These are phyloP conservation scores for Anaspis maculata DNA, from an alignment of 2,888 invertebrate species.

Conservation along the genomic window DNA sequence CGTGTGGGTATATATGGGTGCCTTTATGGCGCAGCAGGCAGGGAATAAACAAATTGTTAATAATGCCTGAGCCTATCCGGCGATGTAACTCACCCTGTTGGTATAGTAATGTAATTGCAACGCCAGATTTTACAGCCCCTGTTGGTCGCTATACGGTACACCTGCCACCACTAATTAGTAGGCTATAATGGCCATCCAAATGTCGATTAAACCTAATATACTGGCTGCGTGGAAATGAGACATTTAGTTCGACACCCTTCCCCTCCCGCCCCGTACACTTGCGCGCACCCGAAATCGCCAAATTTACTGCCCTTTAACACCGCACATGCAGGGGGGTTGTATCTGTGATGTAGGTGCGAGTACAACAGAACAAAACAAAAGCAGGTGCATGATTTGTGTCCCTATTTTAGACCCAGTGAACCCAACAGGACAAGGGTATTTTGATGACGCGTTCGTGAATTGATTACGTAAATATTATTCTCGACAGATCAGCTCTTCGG, in stretches of 20 bases:
- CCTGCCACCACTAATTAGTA: conserved; percentile 45
- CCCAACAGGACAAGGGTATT: too few relatives aligned
- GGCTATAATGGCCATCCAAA: conserved; percentile 41
- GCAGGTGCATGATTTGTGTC: too few relatives aligned
- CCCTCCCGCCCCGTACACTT: conserved; percentile 6
- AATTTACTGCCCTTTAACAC: too few relatives aligned
- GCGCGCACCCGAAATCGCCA: too few relatives aligned
- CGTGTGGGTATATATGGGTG: not conserved
- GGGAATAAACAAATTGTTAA: not conserved
- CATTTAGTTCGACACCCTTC: conserved; percentile 14
- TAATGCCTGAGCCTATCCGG: not conserved
- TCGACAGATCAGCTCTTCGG: too few relatives aligned
- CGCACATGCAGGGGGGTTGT: too few relatives aligned
- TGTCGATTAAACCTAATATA: conserved; percentile 43
- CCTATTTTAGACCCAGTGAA: too few relatives aligned
- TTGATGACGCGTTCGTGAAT: too few relatives aligned
- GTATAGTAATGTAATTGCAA: conserved; percentile 31
- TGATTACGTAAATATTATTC: too few relatives aligned
- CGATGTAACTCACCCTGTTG: conserved; percentile 2
- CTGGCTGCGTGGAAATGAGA: conserved; percentile 25
- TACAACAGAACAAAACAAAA: too few relatives aligned
- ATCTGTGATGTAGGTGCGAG: too few relatives aligned
- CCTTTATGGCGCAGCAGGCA: too few relatives aligned
- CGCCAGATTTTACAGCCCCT: conserved; percentile 31
- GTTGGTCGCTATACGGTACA: conserved; percentile 38